phyloP scores from a whole-genome alignment of 2,888 invertebrate genomes.

The Drosophila subquinaria region DNA sequence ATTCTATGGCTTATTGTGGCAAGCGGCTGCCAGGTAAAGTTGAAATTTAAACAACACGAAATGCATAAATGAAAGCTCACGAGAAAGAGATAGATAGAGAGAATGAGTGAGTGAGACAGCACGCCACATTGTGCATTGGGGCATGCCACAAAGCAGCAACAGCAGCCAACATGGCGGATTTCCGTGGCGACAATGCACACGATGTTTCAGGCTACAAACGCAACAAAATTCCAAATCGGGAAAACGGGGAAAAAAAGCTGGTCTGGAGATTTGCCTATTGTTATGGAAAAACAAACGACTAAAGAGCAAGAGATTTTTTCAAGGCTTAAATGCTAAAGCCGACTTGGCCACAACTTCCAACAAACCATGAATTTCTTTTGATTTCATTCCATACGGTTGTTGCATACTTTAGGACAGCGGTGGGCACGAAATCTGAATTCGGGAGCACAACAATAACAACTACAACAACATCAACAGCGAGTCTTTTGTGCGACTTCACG shows the following conservation, averaged over 20 bases:
- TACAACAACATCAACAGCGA: too few species aligned
- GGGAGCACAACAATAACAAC: too few species aligned
- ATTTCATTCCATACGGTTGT: slow-evolving; percentile 9
- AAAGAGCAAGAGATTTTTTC: slow-evolving; percentile 15
- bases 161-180: slow-evolving; percentile 79
- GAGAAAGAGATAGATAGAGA: neutral
- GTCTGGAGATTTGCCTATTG: slow-evolving; percentile 20
- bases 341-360: slow-evolving; percentile 19
- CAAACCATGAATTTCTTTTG: slow-evolving; percentile 24
- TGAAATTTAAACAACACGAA: slow-evolving; percentile 55
- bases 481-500: too few species aligned
- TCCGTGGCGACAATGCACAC: slow-evolving; percentile 76
- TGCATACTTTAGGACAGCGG: neutral
- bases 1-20: slow-evolving; percentile 58
- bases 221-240: slow-evolving; percentile 7
- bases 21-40: slow-evolving; percentile 47
- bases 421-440: too few species aligned
- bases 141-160: slow-evolving; percentile 50
- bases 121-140: slow-evolving; percentile 60
- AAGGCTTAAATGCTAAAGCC: slow-evolving; percentile 8
- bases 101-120: slow-evolving; percentile 4
- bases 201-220: slow-evolving; percentile 1
- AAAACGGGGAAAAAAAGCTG: neutral
- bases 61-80: slow-evolving; percentile 36
- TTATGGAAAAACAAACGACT: slow-evolving; percentile 18